Evolutionary conservation across 2,888 invertebrate species (phyloP).

Genomic region (Tetragonisca angustula): DNA sequence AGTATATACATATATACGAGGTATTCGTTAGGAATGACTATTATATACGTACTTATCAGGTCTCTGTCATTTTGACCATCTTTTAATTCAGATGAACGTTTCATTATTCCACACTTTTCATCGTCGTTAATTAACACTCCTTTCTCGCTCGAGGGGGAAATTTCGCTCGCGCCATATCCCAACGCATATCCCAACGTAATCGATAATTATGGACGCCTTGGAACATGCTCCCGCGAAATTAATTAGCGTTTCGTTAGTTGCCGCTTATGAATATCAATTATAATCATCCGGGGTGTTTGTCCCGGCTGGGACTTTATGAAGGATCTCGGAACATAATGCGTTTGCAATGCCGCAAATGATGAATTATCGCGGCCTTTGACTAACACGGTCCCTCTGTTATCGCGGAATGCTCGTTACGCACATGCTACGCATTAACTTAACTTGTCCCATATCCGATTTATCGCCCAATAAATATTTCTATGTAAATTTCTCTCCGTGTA

Average conservation of each 20-base stretch:
- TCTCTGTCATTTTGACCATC: neutral
- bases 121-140: constrained; percentile 28
- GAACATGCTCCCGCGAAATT: constrained; percentile 22
- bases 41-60: no score
- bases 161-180: neutral
- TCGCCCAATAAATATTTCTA: neutral
- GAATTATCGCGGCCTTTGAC: neutral
- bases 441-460: neutral
- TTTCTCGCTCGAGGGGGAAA: neutral
- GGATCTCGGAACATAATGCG: neutral
- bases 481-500: no score
- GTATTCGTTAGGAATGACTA: neutral
- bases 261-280: constrained; percentile 25
- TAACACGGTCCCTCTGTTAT: neutral
- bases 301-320: neutral
- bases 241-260: constrained; percentile 39
- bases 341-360: constrained; percentile 1
- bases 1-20: no score
- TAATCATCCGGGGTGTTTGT: neutral
- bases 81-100: neutral
- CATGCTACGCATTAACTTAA: no score
- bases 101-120: neutral
- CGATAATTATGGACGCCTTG: constrained; percentile 29
- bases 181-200: constrained; percentile 23
- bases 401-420: neutral